Conservation (phyloP, 2,113 vertebrate genomes). For the Hippocampus abdominalis region DNA sequence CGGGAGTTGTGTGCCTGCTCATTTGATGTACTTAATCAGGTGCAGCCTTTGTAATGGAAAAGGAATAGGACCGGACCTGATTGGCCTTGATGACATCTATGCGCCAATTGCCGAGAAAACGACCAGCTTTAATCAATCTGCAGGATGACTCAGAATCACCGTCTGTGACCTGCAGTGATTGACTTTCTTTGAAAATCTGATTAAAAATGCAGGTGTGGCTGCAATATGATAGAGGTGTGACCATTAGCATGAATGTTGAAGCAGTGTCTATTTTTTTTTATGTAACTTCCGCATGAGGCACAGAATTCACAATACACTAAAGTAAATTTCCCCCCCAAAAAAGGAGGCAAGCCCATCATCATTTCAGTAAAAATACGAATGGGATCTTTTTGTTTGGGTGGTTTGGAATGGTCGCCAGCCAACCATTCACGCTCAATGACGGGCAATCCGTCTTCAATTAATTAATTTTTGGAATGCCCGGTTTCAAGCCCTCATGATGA, state of each 20-base stretch:
- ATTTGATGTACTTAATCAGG: conserved; percentile 74
- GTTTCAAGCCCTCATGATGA: too few species aligned
- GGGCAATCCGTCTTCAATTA: too few species aligned
- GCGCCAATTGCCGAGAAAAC: conserved; percentile 73
- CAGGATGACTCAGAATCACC: conserved; percentile 55
- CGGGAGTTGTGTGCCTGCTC: conserved; percentile 60
- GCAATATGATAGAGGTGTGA: conserved; percentile 28
- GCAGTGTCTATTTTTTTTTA: too few species aligned
- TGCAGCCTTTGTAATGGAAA: conserved; percentile 73
- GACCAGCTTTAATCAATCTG: conserved; percentile 67
- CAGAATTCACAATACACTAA: too few species aligned
- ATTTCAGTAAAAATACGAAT: too few species aligned
- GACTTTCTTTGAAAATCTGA: conserved; percentile 44
- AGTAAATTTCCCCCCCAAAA: too few species aligned
- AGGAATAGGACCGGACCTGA: conserved; percentile 68
- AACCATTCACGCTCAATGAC: too few species aligned
- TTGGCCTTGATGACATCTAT: conserved; percentile 76
- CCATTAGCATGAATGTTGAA: not conserved
- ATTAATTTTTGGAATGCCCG: too few species aligned
- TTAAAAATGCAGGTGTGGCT: conserved; percentile 43
- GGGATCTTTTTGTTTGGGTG: too few species aligned
- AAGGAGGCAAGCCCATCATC: too few species aligned
- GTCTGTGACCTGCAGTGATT: conserved; percentile 44
- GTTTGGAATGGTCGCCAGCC: too few species aligned
- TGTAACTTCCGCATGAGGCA: too few species aligned